Conservation (phyloP, 2,113 vertebrate genomes). For the Ciconia boyciana region DNA sequence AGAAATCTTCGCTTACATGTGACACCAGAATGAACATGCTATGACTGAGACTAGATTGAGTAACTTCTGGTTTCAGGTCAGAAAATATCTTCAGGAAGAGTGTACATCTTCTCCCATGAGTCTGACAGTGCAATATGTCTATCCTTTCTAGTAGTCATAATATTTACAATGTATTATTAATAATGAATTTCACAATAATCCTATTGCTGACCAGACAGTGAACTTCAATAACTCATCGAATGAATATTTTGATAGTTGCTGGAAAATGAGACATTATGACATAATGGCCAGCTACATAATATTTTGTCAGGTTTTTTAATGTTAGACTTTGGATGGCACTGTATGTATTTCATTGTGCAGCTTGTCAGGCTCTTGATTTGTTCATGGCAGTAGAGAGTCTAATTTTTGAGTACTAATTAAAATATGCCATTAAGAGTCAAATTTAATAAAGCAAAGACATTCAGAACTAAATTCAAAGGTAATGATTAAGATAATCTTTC, state of each 20-base stretch:
- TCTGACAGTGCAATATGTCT: conserved; percentile 9
- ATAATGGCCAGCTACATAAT: neutral
- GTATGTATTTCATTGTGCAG: neutral
- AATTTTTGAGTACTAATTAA: neutral
- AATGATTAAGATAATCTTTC: neutral
- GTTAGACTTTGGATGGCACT: neutral
- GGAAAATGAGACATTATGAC: neutral
- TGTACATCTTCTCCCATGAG: neutral
- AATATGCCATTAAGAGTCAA: neutral
- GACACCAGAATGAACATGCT: accelerated
- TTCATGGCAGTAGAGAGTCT: neutral
- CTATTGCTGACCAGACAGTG: conserved; percentile 35
- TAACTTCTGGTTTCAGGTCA: conserved; percentile 20
- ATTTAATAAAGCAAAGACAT: neutral
- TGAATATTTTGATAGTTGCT: conserved; percentile 16
- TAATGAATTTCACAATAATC: conserved; percentile 41
- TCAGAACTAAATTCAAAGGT: neutral
- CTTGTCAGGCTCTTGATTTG: neutral
- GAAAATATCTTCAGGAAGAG: conserved; percentile 28
- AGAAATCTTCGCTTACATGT: neutral
- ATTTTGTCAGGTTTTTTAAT: neutral
- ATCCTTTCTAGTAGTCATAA: conserved; percentile 26
- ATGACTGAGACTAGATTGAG: neutral
- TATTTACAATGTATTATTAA: conserved; percentile 39
- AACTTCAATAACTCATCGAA: conserved; percentile 24